Evolutionary conservation across 2,888 invertebrate species (phyloP), one percentile per base, ranked within the genome.

Genomic region (Dysmachus trigonus): DNA sequence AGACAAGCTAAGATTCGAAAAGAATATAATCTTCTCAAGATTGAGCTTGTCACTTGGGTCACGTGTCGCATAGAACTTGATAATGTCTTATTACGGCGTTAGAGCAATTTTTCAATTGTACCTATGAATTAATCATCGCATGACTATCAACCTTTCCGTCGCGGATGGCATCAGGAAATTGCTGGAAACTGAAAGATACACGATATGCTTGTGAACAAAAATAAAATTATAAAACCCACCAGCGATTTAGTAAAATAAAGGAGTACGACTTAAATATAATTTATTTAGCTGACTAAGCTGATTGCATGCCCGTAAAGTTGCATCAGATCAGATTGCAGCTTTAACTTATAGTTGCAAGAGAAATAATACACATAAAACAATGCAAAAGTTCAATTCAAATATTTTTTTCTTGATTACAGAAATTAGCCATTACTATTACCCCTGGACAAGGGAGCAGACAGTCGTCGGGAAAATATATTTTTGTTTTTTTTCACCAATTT

Each of bases 41-140:
- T 62, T 62, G 22, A n/a, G n/a, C 62, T 62, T 62, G 62, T 73
- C 73, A 31, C 73, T 31, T 73, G 31, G 35, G 73, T 73, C 35
- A 31, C 73, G 73, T 73, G 31, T 73, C 73, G 33, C 33, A 31
- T 30, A 13, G 30, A 51, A 79, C 30, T 47, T 79, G 38, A 79
- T 79, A 79, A 51, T 51, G 27, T 27, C 51, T 79, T 22, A 79
- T 79, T 79, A 47, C 51, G 30, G 27, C 51, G 47, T 15, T 79
- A 79, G 47, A 47, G 79, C 30, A 79, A 79, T 79, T 79, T 79
- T 79, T 38, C 47, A 79, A 47, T 79, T 79, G 79, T 79, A 30
- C 79, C n/a, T 38, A 79, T 76, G 51, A 79, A 79, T 79, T 79
- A 79, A 79, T 51, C 79, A 79, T 79, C 76, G 76, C 76, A 38